Conservation (phyloP, 2,113 vertebrate genomes). For the Ptilorrhoa leucosticta region DNA sequence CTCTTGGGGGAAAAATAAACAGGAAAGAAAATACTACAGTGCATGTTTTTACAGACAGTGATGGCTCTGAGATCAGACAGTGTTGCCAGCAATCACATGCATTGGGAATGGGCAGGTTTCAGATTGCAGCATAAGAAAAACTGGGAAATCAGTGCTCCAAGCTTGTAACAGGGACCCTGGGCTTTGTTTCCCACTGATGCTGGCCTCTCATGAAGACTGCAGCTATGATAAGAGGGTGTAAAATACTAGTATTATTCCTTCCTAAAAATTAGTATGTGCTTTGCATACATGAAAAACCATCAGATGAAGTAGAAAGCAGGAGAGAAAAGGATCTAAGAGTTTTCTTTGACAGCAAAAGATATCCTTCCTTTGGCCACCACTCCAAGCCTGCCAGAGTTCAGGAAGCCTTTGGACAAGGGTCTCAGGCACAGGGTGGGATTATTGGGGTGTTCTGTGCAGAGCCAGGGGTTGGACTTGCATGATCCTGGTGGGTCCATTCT, state of each 20-base stretch:
- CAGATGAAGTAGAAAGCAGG: background rate
- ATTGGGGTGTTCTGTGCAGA: background rate
- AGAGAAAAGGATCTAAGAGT: background rate
- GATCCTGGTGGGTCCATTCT: background rate
- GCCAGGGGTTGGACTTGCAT: background rate
- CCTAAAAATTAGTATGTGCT: background rate
- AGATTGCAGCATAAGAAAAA: background rate
- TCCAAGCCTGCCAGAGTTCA: background rate
- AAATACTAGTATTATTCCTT: background rate
- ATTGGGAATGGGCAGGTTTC: background rate
- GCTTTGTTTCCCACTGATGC: fast-evolving
- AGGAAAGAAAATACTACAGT: background rate
- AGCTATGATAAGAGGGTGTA: background rate
- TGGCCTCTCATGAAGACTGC: background rate
- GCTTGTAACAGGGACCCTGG: background rate
- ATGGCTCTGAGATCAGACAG: background rate
- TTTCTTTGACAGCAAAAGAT: background rate
- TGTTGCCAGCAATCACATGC: background rate
- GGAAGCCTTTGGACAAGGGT: background rate
- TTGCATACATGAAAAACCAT: background rate
- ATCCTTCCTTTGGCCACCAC: background rate
- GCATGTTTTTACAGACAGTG: background rate
- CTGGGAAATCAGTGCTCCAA: background rate
- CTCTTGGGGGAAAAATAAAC: background rate
- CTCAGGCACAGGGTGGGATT: background rate